Percentiles rank a stretch among this genome's conserved stretches.
Conservation (phyloP, 2,797 vertebrate species). For the Craterocephalus amniculus region DNA sequence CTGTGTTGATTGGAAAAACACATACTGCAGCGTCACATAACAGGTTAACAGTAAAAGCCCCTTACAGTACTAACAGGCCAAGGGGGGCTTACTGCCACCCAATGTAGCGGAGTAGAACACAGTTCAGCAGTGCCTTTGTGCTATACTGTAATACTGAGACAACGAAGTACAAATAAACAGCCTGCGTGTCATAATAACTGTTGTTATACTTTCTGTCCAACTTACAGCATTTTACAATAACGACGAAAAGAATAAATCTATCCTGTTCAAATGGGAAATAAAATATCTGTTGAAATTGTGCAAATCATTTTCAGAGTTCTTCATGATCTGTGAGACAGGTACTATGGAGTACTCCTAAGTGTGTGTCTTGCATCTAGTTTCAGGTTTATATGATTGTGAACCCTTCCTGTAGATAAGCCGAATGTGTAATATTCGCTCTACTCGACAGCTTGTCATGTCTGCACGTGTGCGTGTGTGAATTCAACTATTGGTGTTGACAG, state of each 20-base stretch:
- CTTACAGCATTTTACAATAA: not conserved
- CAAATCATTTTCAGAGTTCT: not conserved
- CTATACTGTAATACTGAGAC: no score
- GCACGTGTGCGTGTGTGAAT: slow-evolving; percentile 3
- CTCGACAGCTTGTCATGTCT: slow-evolving; percentile 20
- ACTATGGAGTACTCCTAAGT: not conserved
- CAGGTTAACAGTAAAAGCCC: no score
- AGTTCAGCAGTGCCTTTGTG: no score
- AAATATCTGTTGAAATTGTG: not conserved
- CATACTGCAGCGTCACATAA: no score
- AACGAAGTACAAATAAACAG: no score
- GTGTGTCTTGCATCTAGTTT: not conserved
- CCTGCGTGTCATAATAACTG: no score
- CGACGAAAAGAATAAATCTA: not conserved
- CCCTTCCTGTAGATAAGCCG: slow-evolving; percentile 24
- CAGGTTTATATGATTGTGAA: not conserved
- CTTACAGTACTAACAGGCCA: no score
- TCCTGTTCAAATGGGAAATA: not conserved
- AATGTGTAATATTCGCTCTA: not conserved
- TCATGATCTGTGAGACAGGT: not conserved
- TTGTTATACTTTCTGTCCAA: not conserved
- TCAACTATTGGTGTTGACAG: slow-evolving; percentile 33
- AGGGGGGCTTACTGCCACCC: no score
- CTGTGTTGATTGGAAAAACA: no score
- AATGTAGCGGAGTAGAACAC: no score